Percentiles rank a stretch among this genome's conserved stretches.
Evolutionary conservation across 2,113 vertebrate species (phyloP).

Genomic region (Coracopsis vasa): DNA sequence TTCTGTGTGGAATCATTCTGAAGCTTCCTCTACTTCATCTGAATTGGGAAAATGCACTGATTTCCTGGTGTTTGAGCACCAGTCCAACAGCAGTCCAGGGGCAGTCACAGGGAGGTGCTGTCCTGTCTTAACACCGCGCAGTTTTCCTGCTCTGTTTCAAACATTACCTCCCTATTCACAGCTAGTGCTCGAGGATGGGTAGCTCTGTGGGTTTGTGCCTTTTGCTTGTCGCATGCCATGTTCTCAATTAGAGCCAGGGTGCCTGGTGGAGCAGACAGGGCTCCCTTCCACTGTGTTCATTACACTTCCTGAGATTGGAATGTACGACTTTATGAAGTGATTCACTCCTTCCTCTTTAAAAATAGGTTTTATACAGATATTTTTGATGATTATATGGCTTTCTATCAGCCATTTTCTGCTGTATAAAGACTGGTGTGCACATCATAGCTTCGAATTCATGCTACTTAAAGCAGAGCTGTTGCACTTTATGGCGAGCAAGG

Average conservation of each 20-base stretch:
- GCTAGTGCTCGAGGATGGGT: accelerated
- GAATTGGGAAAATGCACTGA: not conserved
- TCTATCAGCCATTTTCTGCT: not conserved
- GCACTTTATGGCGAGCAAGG: not conserved
- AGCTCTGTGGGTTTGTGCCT: accelerated
- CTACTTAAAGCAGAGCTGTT: not conserved
- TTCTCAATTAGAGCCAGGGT: accelerated
- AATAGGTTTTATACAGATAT: not conserved
- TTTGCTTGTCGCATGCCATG: accelerated
- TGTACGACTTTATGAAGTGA: not conserved
- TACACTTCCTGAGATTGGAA: not conserved
- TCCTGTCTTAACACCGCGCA: not conserved
- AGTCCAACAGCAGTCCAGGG: accelerated
- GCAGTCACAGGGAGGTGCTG: not conserved
- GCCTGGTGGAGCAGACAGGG: not conserved
- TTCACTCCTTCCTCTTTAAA: not conserved
- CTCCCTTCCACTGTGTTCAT: not conserved
- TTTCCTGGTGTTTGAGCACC: not conserved
- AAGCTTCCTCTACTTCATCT: not conserved
- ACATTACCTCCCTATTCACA: accelerated
- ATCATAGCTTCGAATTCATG: accelerated
- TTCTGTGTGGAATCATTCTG: not conserved
- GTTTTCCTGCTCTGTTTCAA: not conserved
- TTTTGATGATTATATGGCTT: not conserved
- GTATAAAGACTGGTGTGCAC: not conserved